Evolutionary conservation across 2,888 invertebrate species (phyloP), one percentile per base, ranked within the genome.

Genomic region (Cetonia aurata): DNA sequence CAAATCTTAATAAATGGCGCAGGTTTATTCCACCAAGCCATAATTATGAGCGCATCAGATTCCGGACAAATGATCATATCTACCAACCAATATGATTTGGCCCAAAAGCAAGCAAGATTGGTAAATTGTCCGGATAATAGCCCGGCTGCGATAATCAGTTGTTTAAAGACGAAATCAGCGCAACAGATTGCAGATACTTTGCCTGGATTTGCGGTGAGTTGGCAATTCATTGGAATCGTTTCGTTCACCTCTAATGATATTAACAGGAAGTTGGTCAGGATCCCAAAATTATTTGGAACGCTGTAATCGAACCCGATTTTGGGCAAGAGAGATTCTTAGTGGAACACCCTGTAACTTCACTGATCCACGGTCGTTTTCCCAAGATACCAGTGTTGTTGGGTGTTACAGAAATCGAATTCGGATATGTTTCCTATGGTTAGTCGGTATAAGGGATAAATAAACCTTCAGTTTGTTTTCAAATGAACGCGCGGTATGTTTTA

Each of bases 1-100:
- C 3, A 44, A 42, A 17, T 44, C 31, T 12, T 6, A 10, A n/a
- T 25, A 0, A 44, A 19, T 25, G 3, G 3, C 9, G 3, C n/a
- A 59, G 59, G 59, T 44, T 59, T 59, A 44, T 59, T 59, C 25
- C 92, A 93, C 78, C 87, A 89, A 60, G 92, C 87, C 0, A 89
- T 92, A 15, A 87, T 89, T 0, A 89, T 91, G 88, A 92, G 92
- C 77, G 91, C 89, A 0, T 87, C 91, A 0, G 86, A 87, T 0
- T 85, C 87, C 0, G 85, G 86, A 0, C 88, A 89, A 50, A 86
- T 86, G 80, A 84, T 87, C 0, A 81, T 89, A 12, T 87, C 88
- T 0, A 74, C 80, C 0, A 81, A 90, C 72, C 90, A 90, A 77
- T 79, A 87, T 17, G 79, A 87, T 37, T 79, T 92, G 66, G 91